Percentiles rank a stretch among this genome's conserved stretches.
phyloP scores from a whole-genome alignment of 2,888 invertebrate genomes.

The Xanthorhoe designata region DNA sequence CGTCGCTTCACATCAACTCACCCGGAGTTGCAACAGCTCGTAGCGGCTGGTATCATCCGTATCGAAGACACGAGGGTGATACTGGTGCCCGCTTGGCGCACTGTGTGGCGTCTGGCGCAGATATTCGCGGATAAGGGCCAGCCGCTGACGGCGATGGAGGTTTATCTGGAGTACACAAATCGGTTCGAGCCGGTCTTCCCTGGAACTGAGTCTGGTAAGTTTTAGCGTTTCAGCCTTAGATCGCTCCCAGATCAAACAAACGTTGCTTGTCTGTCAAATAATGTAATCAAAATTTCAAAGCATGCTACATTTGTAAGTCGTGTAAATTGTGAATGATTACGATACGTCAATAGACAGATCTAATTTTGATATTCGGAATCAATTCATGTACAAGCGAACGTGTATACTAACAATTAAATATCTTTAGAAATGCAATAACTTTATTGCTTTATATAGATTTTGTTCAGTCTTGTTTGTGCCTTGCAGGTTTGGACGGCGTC shows the following conservation, averaged over 20 bases:
- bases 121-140: conserved; percentile 58
- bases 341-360: too few species aligned
- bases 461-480: neutral
- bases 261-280: too few species aligned
- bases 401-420: too few species aligned
- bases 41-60: conserved; percentile 59
- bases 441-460: too few species aligned
- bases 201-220: conserved; percentile 62
- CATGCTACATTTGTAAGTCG: too few species aligned
- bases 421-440: too few species aligned
- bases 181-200: conserved; percentile 69
- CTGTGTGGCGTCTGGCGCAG: conserved; percentile 72
- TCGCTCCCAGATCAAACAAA: neutral
- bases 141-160: conserved; percentile 54
- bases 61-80: conserved; percentile 49
- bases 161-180: conserved; percentile 64
- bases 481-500: conserved; percentile 62
- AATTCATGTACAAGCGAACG: too few species aligned
- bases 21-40: conserved; percentile 59
- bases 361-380: too few species aligned
- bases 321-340: too few species aligned
- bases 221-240: too few species aligned
- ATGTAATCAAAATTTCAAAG: too few species aligned
- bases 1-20: conserved; percentile 56
- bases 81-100: conserved; percentile 67